These are phyloP conservation scores for Clarias fuscus DNA, from an alignment of 2,797 vertebrate genomes.

Conservation along the genomic window DNA sequence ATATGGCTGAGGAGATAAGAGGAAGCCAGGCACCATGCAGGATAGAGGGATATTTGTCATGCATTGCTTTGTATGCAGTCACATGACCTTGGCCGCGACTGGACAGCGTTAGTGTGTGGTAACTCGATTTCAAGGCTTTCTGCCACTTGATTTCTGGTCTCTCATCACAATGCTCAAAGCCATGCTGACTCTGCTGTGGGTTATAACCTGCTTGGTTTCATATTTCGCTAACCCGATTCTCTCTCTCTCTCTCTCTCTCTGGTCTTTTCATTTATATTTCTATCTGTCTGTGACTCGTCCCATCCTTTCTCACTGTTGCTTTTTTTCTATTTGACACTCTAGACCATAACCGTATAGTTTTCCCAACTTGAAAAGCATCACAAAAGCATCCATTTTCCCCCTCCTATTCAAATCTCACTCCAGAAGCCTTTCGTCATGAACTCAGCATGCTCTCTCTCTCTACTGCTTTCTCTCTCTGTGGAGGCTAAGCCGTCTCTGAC, in stretches of 20 bases:
- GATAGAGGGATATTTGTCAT: slow-evolving; percentile 4
- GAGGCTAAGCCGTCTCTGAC: slow-evolving; percentile 27
- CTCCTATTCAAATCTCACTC: background rate
- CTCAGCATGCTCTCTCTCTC: background rate
- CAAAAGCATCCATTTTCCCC: slow-evolving; percentile 20
- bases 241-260: background rate
- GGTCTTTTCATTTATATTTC: background rate
- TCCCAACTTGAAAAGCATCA: background rate
- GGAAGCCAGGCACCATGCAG: slow-evolving; percentile 15
- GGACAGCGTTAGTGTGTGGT: background rate
- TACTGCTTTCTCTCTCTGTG: background rate
- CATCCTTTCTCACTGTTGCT: background rate
- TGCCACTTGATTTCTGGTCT: slow-evolving; percentile 13
- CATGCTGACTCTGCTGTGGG: slow-evolving; percentile 1
- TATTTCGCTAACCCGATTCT: slow-evolving; percentile 10
- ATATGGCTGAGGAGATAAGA: slow-evolving; percentile 34
- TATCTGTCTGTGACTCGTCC: background rate
- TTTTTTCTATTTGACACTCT: background rate
- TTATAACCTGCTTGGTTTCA: slow-evolving; percentile 30
- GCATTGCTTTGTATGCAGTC: slow-evolving; percentile 24
- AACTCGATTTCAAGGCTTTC: slow-evolving; percentile 17
- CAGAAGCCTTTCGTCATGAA: background rate
- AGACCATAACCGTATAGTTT: background rate
- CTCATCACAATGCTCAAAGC: background rate
- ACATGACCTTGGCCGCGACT: background rate